Evolutionary conservation across 2,888 invertebrate genomes (phyloP).

Genomic region (Schizaphis graminum): DNA sequence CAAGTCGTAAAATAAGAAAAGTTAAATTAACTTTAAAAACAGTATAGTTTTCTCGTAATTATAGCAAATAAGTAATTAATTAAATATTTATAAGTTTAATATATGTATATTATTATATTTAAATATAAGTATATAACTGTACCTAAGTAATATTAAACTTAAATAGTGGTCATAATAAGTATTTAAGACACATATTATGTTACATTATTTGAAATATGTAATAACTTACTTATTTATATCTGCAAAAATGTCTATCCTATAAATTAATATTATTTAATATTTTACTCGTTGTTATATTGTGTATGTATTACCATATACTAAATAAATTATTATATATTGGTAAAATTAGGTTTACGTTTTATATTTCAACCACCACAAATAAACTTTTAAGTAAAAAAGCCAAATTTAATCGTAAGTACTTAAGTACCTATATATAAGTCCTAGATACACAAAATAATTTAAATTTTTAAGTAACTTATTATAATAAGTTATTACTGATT

Average conservation of each 20-base stretch:
- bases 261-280: not conserved
- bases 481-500: not conserved
- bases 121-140: not conserved
- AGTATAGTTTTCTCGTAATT: not conserved
- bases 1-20: slow-evolving; percentile 54
- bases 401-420: slow-evolving; percentile 7
- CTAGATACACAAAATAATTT: not conserved
- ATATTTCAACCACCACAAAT: not conserved
- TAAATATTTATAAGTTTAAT: not conserved
- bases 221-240: slow-evolving; percentile 31
- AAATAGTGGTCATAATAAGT: slow-evolving; percentile 52
- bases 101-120: slow-evolving; percentile 8
- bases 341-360: not conserved
- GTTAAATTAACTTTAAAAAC: slow-evolving; percentile 43
- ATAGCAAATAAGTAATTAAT: not conserved
- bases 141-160: not conserved
- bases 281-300: not conserved
- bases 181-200: slow-evolving; percentile 33
- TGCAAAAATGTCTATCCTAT: slow-evolving; percentile 48
- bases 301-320: not conserved
- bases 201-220: slow-evolving; percentile 16
- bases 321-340: not conserved
- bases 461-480: slow-evolving; percentile 8
- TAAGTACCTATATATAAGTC: not conserved
- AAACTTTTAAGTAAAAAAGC: not conserved